A percentile compares a stretch with the other conserved stretches of the same genome.
phyloP scores from a whole-genome alignment of 2,888 invertebrate species.

The Notocelia uddmanniana region DNA sequence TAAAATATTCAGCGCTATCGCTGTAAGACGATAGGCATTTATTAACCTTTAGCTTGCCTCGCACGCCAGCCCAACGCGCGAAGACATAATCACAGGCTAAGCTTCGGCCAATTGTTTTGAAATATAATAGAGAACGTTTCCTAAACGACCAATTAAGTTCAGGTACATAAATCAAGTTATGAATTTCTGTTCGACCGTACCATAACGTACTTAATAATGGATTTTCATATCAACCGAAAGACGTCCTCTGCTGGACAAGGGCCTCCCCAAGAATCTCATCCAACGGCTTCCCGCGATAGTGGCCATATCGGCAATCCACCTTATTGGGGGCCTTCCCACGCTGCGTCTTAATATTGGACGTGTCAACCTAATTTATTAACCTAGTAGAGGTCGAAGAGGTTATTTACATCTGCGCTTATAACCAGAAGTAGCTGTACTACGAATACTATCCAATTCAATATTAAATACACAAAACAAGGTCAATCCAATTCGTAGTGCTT shows the following conservation, averaged over 20 bases:
- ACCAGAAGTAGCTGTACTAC: slow-evolving; percentile 25
- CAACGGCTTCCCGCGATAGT: too few relatives aligned
- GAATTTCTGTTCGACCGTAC: too few relatives aligned
- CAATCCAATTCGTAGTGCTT: background rate
- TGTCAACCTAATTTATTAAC: slow-evolving; percentile 19
- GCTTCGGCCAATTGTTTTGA: background rate
- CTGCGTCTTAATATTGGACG: background rate
- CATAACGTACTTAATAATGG: too few relatives aligned
- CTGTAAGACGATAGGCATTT: slow-evolving; percentile 48
- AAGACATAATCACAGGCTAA: slow-evolving; percentile 18
- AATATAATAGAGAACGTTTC: too few relatives aligned
- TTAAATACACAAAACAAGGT: slow-evolving; percentile 15
- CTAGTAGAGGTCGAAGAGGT: slow-evolving; percentile 4
- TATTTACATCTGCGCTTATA: slow-evolving; percentile 27
- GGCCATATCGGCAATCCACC: too few relatives aligned
- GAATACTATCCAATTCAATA: slow-evolving; percentile 10
- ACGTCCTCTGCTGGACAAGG: too few relatives aligned
- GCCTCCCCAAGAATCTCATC: too few relatives aligned
- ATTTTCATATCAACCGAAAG: too few relatives aligned
- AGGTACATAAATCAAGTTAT: too few relatives aligned
- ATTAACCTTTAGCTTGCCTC: slow-evolving; percentile 57
- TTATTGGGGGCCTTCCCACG: too few relatives aligned
- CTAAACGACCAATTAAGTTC: too few relatives aligned
- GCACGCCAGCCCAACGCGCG: slow-evolving; percentile 17
- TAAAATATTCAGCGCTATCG: slow-evolving; percentile 70